Conservation (phyloP, 1,140 invertebrate species). For the Trichoplusia ni region DNA sequence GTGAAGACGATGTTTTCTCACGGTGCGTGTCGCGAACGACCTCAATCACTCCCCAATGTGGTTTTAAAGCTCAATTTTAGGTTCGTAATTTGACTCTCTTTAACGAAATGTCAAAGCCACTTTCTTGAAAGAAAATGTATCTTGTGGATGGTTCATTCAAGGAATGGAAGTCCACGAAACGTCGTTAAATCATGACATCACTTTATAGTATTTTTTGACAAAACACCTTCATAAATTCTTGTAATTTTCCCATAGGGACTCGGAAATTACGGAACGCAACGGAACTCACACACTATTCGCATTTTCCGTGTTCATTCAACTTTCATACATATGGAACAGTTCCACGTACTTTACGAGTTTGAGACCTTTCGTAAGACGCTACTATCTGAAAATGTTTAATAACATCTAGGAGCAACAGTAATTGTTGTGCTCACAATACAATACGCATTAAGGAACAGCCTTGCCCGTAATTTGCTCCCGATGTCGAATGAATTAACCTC, state of each 20-base stretch:
- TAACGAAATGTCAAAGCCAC: no score
- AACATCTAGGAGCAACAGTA: background rate
- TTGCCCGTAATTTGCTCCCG: constrained; percentile 7
- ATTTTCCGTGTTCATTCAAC: background rate
- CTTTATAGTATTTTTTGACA: no score
- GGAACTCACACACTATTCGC: background rate
- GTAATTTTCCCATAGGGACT: background rate
- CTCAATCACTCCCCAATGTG: background rate
- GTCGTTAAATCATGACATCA: no score
- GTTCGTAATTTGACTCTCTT: background rate
- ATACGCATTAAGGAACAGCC: background rate
- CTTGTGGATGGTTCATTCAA: no score
- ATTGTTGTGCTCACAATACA: background rate
- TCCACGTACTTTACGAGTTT: no score
- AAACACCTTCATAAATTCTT: background rate
- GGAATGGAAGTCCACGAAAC: no score
- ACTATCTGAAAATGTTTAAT: background rate
- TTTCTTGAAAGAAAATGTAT: no score
- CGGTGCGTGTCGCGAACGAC: background rate
- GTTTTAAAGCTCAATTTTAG: constrained; percentile 14
- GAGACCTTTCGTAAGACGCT: no score
- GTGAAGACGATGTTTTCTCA: background rate
- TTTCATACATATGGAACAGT: background rate
- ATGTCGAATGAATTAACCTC: constrained; percentile 23
- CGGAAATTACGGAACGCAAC: background rate